phyloP scores from a whole-genome alignment of 2,888 invertebrate genomes.

The Drosophila cracens region DNA sequence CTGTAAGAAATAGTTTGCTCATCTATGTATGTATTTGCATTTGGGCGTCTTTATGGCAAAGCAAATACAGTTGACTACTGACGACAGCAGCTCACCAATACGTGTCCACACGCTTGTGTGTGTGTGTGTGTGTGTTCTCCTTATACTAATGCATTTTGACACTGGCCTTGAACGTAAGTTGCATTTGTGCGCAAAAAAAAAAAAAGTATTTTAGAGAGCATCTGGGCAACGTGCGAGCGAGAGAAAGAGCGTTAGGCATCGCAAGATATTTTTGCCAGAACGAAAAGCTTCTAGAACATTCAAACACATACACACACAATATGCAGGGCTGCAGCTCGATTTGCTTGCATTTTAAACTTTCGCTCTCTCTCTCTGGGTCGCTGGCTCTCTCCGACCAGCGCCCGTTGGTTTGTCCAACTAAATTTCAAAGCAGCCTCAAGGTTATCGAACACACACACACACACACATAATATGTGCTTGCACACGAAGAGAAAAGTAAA shows the following conservation, averaged over 20 bases:
- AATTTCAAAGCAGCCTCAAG: slow-evolving; percentile 67
- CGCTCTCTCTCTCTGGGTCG: not conserved
- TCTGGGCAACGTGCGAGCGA: slow-evolving; percentile 14
- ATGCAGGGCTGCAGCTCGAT: slow-evolving; percentile 33
- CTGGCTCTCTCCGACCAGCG: slow-evolving; percentile 2
- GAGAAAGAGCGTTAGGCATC: slow-evolving; percentile 29
- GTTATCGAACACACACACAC: slow-evolving; percentile 52
- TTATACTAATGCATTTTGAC: slow-evolving; percentile 64
- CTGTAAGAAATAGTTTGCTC: slow-evolving; percentile 19
- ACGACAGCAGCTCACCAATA: slow-evolving; percentile 49
- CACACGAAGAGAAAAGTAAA: not conserved
- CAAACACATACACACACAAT: slow-evolving; percentile 14
- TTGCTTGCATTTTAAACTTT: slow-evolving; percentile 49
- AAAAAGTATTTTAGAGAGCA: slow-evolving; percentile 12
- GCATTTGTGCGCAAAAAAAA: slow-evolving; percentile 73
- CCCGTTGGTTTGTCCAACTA: slow-evolving; percentile 48
- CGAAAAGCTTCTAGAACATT: slow-evolving; percentile 61
- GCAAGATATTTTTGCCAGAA: slow-evolving; percentile 58
- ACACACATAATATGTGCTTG: slow-evolving; percentile 2
- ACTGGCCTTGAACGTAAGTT: slow-evolving; percentile 85
- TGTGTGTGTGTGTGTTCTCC: slow-evolving; percentile 6
- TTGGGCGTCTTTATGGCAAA: slow-evolving; percentile 39
- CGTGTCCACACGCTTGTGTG: slow-evolving; percentile 3
- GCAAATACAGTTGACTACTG: slow-evolving; percentile 67
- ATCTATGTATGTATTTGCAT: slow-evolving; percentile 19